Evolutionary conservation across 1,140 invertebrate genomes (phyloP).

Genomic region (Drosophila grimshawi): DNA sequence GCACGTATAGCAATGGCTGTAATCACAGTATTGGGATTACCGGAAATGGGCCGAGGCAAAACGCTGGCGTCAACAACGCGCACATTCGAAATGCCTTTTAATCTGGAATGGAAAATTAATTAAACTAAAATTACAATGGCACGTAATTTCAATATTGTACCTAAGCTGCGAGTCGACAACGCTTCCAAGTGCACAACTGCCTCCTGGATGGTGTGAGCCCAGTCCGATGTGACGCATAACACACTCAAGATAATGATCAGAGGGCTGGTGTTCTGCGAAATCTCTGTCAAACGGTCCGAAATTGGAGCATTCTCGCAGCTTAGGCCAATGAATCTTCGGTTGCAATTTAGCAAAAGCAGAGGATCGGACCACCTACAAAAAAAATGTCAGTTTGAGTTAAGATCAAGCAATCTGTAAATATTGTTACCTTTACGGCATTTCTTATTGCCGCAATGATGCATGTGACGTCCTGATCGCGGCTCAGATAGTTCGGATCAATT

Average conservation of each 20-base stretch:
- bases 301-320: slow-evolving; percentile 86
- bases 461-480: slow-evolving; percentile 86
- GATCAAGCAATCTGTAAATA: background rate
- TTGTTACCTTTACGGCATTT: slow-evolving; percentile 85
- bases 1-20: slow-evolving; percentile 88
- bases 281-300: slow-evolving; percentile 77
- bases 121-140: background rate
- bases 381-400: background rate
- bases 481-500: slow-evolving; percentile 92
- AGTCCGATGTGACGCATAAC: slow-evolving; percentile 87
- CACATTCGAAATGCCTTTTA: slow-evolving; percentile 87
- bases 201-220: slow-evolving; percentile 89
- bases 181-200: slow-evolving; percentile 88
- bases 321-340: slow-evolving; percentile 88
- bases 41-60: slow-evolving; percentile 88
- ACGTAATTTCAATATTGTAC: slow-evolving; percentile 27
- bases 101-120: slow-evolving; percentile 85
- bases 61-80: slow-evolving; percentile 90
- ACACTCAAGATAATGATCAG: slow-evolving; percentile 88
- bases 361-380: slow-evolving; percentile 84
- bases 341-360: slow-evolving; percentile 87
- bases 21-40: slow-evolving; percentile 89
- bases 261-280: slow-evolving; percentile 73
- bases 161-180: slow-evolving; percentile 67
- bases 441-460: slow-evolving; percentile 88